Evolutionary conservation across 1,140 invertebrate genomes (phyloP).

Genomic region (Hylyphantes graminicola): DNA sequence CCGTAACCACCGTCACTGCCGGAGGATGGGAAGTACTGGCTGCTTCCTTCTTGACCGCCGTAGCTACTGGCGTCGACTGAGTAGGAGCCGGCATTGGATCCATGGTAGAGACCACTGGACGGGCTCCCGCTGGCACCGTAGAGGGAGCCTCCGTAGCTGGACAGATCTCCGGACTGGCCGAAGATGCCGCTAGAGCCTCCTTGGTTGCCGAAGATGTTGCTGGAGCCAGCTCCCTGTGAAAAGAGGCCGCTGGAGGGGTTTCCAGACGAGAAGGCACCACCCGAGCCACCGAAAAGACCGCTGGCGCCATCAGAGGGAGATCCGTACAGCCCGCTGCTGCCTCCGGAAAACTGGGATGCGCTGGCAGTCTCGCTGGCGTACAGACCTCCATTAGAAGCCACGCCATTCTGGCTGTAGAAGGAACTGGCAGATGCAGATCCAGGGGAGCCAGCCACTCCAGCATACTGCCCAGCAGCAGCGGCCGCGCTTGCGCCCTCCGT

Average conservation of each 20-base stretch:
- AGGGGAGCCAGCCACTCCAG: constrained; percentile 15
- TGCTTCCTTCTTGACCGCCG: constrained; percentile 11
- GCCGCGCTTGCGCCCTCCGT: constrained; percentile 4
- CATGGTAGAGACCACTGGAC: constrained; percentile 27
- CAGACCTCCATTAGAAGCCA: constrained; percentile 15
- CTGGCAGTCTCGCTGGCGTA: constrained; percentile 45
- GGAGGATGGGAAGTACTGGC: neutral
- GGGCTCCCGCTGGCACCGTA: constrained; percentile 34
- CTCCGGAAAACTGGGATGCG: constrained; percentile 37
- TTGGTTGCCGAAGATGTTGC: neutral
- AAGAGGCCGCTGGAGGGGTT: constrained; percentile 13
- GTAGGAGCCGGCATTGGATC: constrained; percentile 9
- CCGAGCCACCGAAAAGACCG: neutral
- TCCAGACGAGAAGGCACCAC: constrained; percentile 12
- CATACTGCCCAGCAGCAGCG: neutral
- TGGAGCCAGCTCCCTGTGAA: neutral
- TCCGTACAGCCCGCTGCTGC: constrained; percentile 1
- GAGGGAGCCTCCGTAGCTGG: constrained; percentile 7
- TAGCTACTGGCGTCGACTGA: constrained; percentile 4
- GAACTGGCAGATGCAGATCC: neutral
- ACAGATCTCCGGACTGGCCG: neutral
- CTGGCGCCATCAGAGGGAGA: constrained; percentile 19
- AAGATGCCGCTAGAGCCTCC: constrained; percentile 26
- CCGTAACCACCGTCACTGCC: constrained; percentile 14
- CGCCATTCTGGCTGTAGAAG: constrained; percentile 15